Base-by-base conservation (phyloP, 2,113 vertebrate species). In the Callionymus lyra region DNA sequence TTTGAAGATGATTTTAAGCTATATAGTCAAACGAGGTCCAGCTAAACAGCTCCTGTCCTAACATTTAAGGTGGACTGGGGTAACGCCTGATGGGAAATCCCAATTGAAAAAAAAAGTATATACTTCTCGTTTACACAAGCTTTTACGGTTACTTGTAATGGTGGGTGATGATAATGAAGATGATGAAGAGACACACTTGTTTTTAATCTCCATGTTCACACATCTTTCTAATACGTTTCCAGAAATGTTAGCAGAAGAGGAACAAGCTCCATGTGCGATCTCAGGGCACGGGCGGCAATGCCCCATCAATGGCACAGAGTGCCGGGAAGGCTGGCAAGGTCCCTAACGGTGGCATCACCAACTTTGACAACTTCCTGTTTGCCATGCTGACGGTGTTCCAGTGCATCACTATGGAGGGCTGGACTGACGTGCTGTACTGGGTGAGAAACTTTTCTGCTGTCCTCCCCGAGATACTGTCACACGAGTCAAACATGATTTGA, bases 321-420 rank as follows among this genome's bases (percentile, higher is more conserved):
- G 95, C 83, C 88, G 81, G 65, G 91, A 94, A 34, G 93, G 94
- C 68, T 99, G 95, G 95, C 86, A 89, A 14, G 95, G 95, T 46
- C 95, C 95, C 2, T n/a, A 99, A 99, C 0, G 89, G 88, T 44
- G 95, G 95, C 79, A 99, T 99, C 75, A 98, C 94, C 68, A 99
- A 97, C 81, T 99, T 99, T 0, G 95, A 99, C 84, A 99, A 99
- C 77, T 98, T 99, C 83, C 88, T 93, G 42, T 99, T 98, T 71
- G 95, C 95, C 17, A 99, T 99, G 95, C 82, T 99, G 71, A 97
- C 95, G 1, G 95, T 99, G 65, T 99, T 99, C 75, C 95, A 99
- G 85, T 99, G 95, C 34, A 99, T 99, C 73, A 99, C 95, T 47
- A 99, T 99, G 95, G 95, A 99, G 78, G 95, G 95, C 34, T 99